Evolutionary conservation across 37 sponge, comb jelly and placozoan species (phyloP).

Genomic region (Eunapius fragilis): DNA sequence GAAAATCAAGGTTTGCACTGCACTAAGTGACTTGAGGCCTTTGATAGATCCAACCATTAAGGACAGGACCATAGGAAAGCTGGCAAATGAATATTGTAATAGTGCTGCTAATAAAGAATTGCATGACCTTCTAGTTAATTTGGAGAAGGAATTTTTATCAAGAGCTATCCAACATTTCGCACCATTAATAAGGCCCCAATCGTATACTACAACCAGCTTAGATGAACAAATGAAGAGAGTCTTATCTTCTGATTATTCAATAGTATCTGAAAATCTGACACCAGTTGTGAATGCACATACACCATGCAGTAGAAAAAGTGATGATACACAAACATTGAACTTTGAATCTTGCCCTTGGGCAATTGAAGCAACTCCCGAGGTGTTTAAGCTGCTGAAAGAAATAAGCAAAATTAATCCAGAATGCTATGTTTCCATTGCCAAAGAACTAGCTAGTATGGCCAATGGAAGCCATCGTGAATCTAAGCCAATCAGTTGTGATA

Average conservation of each 20-base stretch:
- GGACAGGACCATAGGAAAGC: background rate
- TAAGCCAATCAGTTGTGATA: background rate
- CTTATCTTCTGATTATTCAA: background rate
- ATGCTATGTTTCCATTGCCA: conserved; percentile 21
- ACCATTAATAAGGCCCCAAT: background rate
- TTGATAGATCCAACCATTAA: background rate
- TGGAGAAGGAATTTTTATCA: background rate
- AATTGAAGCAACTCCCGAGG: conserved; percentile 69
- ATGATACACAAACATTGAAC: background rate
- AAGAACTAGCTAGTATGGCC: conserved; percentile 46
- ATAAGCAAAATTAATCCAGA: background rate
- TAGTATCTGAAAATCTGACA: background rate
- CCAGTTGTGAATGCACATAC: background rate
- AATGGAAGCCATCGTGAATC: conserved; percentile 38
- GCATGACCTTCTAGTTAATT: background rate
- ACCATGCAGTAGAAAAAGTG: background rate
- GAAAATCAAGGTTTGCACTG: background rate
- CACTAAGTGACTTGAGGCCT: conserved; percentile 9
- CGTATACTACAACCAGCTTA: background rate
- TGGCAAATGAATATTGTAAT: background rate
- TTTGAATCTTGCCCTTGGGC: conserved; percentile 80
- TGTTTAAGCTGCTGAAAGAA: conserved; percentile 66
- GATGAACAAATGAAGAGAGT: background rate
- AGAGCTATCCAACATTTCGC: background rate
- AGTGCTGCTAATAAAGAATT: background rate